Evolutionary conservation across 2,888 invertebrate species (phyloP).

Genomic region (Geotrupes spiniger): DNA sequence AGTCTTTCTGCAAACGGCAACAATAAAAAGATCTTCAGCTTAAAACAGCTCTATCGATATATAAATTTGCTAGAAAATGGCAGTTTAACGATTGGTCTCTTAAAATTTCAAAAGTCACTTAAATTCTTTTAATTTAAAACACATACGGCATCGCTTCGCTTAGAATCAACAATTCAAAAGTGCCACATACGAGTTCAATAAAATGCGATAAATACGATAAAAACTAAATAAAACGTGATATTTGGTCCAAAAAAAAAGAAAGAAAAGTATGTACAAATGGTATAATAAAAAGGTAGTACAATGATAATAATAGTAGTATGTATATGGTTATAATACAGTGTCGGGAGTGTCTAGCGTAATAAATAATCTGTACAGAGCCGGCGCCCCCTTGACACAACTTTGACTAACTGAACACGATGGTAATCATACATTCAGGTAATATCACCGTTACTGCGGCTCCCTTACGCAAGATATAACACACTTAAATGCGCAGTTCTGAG

Average conservation of each 20-base stretch:
- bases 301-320: constrained; percentile 32
- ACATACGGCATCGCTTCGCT: no score
- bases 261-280: constrained; percentile 13
- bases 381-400: constrained; percentile 22
- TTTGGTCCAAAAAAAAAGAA: constrained; percentile 29
- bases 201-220: constrained; percentile 15
- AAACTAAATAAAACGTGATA: constrained; percentile 28
- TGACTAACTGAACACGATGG: constrained; percentile 30
- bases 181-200: no score
- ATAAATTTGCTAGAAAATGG: constrained; percentile 21
- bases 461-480: background rate
- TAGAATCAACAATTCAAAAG: no score
- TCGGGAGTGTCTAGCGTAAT: constrained; percentile 31
- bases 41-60: constrained; percentile 10
- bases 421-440: constrained; percentile 35
- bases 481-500: constrained; percentile 8
- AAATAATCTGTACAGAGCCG: constrained; percentile 44
- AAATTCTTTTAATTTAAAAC: no score
- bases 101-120: background rate
- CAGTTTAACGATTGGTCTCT: constrained; percentile 27
- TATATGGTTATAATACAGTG: constrained; percentile 51
- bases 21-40: constrained; percentile 8
- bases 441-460: constrained; percentile 17
- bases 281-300: constrained; percentile 6
- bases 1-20: constrained; percentile 5